Evolutionary conservation across 2,113 vertebrate genomes (phyloP).

Genomic region (Uropsilus gracilis): DNA sequence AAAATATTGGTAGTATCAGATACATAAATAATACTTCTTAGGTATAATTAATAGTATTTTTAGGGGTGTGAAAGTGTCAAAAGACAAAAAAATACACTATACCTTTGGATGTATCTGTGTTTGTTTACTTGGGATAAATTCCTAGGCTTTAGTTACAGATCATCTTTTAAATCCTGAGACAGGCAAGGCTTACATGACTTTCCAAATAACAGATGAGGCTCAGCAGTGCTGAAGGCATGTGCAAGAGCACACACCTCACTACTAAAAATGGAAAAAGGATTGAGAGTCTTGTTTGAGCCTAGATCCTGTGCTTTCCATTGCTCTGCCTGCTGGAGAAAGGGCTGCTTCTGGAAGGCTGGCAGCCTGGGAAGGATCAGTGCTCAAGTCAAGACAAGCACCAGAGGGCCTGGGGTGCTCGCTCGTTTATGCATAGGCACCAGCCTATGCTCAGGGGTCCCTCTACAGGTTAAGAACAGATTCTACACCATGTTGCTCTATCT

Average conservation of each 20-base stretch:
- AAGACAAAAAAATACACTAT: not conserved
- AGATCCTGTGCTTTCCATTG: not conserved
- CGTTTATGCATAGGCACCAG: no score
- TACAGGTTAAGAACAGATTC: not conserved
- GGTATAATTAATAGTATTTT: not conserved
- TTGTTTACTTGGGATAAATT: not conserved
- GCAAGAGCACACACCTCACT: not conserved
- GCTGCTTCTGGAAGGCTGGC: no score
- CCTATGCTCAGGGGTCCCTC: conserved; percentile 50
- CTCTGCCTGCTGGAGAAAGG: not conserved
- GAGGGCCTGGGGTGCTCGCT: not conserved
- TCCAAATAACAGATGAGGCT: not conserved
- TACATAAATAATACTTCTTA: not conserved
- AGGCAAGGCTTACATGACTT: not conserved
- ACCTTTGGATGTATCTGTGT: not conserved
- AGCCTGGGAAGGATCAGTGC: rapidly evolving
- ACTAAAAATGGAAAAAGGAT: not conserved
- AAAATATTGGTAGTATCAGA: not conserved
- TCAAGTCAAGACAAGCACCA: not conserved
- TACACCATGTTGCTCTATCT: not conserved
- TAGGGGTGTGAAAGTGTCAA: not conserved
- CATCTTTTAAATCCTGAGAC: not conserved
- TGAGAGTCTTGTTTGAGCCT: not conserved
- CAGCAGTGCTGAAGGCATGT: no score
- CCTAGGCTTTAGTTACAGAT: not conserved